Conservation (phyloP, 2,888 invertebrate genomes). For the Theretra japonica region DNA sequence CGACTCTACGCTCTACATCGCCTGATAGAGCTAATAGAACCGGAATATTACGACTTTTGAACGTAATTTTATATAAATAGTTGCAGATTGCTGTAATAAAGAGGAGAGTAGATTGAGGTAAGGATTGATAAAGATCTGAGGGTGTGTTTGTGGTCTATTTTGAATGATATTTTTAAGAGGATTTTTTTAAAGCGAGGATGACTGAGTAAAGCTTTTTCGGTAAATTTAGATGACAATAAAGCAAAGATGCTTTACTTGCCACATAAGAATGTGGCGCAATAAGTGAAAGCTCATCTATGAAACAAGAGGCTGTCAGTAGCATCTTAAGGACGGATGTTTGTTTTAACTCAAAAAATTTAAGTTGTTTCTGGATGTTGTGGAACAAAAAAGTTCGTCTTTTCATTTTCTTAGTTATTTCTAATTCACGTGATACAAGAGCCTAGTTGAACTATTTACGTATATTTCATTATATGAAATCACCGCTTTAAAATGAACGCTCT, state of each 20-base stretch:
- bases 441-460: neutral
- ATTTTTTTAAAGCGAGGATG: neutral
- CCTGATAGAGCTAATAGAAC: constrained; percentile 1
- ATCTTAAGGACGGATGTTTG: no score
- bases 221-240: no score
- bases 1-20: constrained; percentile 12
- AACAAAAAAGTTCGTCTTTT: no score
- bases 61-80: constrained; percentile 5
- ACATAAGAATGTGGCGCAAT: no score
- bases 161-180: neutral
- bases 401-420: no score
- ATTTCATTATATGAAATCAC: neutral
- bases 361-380: no score
- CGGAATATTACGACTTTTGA: constrained; percentile 6
- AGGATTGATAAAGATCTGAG: neutral
- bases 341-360: no score
- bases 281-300: no score
- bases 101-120: neutral
- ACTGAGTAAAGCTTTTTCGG: neutral
- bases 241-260: no score
- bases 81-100: neutral
- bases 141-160: neutral
- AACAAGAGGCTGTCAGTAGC: no score
- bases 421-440: no score
- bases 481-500: no score